These are phyloP conservation scores for Whitmania pigra DNA, from an alignment of 1,140 invertebrate species.

Conservation along the genomic window DNA sequence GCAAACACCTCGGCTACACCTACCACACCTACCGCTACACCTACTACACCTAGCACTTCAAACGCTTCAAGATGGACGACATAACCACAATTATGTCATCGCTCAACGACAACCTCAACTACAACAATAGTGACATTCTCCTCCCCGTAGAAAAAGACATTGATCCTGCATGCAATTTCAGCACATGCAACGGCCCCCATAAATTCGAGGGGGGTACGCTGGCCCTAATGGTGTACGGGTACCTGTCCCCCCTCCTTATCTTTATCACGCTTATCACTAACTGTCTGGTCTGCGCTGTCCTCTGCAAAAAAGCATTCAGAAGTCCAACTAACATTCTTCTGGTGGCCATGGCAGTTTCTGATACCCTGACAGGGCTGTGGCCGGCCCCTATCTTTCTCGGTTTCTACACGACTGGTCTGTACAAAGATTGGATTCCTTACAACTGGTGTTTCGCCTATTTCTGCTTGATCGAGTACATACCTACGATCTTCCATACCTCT, in stretches of 20 bases:
- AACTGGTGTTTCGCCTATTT: slow-evolving; percentile 57
- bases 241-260: slow-evolving; percentile 55
- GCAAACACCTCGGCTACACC: no score
- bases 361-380: slow-evolving; percentile 60
- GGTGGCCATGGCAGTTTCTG: slow-evolving; percentile 57
- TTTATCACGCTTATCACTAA: slow-evolving; percentile 71
- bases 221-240: slow-evolving; percentile 3
- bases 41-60: no score
- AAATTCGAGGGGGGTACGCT: neutral
- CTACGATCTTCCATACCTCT: slow-evolving; percentile 58
- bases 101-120: neutral
- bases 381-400: slow-evolving; percentile 71
- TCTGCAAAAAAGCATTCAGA: slow-evolving; percentile 48
- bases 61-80: no score
- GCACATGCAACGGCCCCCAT: neutral
- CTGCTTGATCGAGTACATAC: slow-evolving; percentile 55
- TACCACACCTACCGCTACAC: no score
- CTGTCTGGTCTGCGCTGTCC: slow-evolving; percentile 62
- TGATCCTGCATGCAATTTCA: neutral
- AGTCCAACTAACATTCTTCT: slow-evolving; percentile 53
- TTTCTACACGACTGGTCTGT: slow-evolving; percentile 74
- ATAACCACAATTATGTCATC: neutral
- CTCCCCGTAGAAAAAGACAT: neutral
- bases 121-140: neutral
- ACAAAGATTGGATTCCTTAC: slow-evolving; percentile 42